Base-by-base conservation (phyloP, 30 jellyfish, hydroid and myxozoan species). In the Turritopsis rubra region DNA sequence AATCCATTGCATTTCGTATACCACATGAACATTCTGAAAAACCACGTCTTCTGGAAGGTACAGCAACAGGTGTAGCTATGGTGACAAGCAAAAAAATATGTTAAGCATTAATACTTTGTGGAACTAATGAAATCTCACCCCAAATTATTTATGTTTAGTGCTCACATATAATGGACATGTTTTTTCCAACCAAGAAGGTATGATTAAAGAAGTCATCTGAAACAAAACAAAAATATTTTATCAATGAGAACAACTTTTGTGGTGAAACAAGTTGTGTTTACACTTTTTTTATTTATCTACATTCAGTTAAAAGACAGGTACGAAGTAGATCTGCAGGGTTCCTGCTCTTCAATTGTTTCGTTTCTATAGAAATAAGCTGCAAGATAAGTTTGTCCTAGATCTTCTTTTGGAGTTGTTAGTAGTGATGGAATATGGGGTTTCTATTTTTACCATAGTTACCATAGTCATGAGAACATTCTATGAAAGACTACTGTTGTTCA, bases 1-100 rank as follows among this genome's bases (percentile, higher is more conserved):
- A 79, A 22, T 83, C 84, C 88, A 81, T 52, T 19, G 97, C 90
- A 41, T 96, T 83, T 31, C 97, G 83, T 8, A 91, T 82, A 21
- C 97, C 97, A 41, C 88, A 80, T 23, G 97, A 91, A 81, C 91
- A 83, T 66, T 90, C 90, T 7, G 97, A 91, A 70, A 79, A 91
- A n/a, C 96, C 96, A 66, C 97, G 70, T 52, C 97, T 78, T 79
- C 97, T 53, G 25, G 84, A 73, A 8, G 98, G 98, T 16, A 92
- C 98, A 28, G 98, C 98, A 91, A 92, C 89, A n/a, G 98, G 98
- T 54, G 93, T 92, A 19, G 98, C 98, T 92, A 84, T 23, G 23
- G 75, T 17, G 53, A 5, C 66, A 22, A 22, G 66, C 60, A 41
- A 13, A 26, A 21, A 66, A 66, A 21, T 3, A 21, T 26, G 76